A percentile compares a stretch with the other conserved stretches of the same genome.
These are phyloP conservation scores for Oppia nitens DNA, from an alignment of 1,140 invertebrate species.

Conservation along the genomic window DNA sequence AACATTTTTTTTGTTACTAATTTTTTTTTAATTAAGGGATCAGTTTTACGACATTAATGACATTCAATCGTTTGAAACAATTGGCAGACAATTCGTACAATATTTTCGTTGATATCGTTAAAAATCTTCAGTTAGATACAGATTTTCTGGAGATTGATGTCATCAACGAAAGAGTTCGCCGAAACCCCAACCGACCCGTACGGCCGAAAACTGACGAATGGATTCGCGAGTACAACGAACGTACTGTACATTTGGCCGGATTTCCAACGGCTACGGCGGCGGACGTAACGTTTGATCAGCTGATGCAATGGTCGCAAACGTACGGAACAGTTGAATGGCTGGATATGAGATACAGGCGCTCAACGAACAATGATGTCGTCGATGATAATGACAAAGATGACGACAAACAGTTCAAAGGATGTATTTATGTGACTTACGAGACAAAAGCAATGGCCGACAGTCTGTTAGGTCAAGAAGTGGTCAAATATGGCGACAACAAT, in stretches of 20 bases:
- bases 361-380: too few species aligned
- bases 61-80: slow-evolving; percentile 65
- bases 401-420: too few species aligned
- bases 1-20: too few species aligned
- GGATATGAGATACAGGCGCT: slow-evolving; percentile 40
- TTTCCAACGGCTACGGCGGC: too few species aligned
- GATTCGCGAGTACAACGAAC: slow-evolving; percentile 50
- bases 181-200: slow-evolving; percentile 52
- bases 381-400: too few species aligned
- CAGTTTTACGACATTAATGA: too few species aligned
- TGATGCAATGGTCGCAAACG: slow-evolving; percentile 52
- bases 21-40: too few species aligned
- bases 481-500: too few species aligned
- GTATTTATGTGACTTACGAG: too few species aligned
- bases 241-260: slow-evolving; percentile 74
- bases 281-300: slow-evolving; percentile 43
- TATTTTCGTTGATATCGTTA: slow-evolving; percentile 53
- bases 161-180: slow-evolving; percentile 58
- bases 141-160: slow-evolving; percentile 61
- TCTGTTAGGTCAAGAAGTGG: too few species aligned
- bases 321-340: slow-evolving; percentile 57
- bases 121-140: slow-evolving; percentile 49
- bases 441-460: too few species aligned
- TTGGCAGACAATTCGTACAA: slow-evolving; percentile 47
- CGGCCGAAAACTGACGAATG: slow-evolving; percentile 66